Evolutionary conservation across 2,113 vertebrate species (phyloP), one percentile per base, ranked within the genome.

Genomic region (Phaethon lepturus): DNA sequence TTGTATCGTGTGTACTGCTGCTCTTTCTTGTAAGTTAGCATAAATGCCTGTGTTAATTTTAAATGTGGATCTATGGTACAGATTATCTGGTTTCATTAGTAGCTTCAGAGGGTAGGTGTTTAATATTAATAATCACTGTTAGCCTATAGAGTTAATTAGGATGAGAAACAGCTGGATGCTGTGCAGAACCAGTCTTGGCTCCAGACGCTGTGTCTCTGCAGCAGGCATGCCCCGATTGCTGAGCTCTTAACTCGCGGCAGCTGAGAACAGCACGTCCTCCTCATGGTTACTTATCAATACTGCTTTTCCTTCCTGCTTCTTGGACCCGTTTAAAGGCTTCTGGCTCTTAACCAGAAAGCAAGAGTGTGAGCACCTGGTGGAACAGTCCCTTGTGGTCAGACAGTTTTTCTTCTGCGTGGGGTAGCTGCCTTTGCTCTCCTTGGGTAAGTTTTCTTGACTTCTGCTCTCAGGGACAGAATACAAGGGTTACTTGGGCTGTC

Each of bases 81-180:
- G 87, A 45, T 88, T 72, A 79, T 18, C 42, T 28, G 76, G 24
- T 77, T 88, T 96, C 68, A 50, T 74, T 71, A 88, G 66, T 17
- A 79, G 87, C 81, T 52, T 87, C 53, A 67, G 66, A 93, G 45
- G 11, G 33, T 3, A 35, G 35, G 22, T 86, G 85, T 92, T 95
- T 89, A 93, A 95, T 93, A 92, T 94, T 75, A 90, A 92, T 82
- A 58, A 92, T 53, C 40, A 28, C 53, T n/a, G 20, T 24, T 92
- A 90, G 74, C 74, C 77, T 18, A n/a, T 53, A 10, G 78, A 28
- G 11, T 86, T 85, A 83, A 92, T 77, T 33, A 88, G 92, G 56
- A 6, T 15, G 82, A 58, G 88, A 23, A 83, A 31, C 58, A 81
- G 87, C 86, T 93, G 93, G 88, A 33, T 77, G 85, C 74, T 8